Evolutionary conservation across 2,888 invertebrate species (phyloP).

Genomic region (Anodontia alba): DNA sequence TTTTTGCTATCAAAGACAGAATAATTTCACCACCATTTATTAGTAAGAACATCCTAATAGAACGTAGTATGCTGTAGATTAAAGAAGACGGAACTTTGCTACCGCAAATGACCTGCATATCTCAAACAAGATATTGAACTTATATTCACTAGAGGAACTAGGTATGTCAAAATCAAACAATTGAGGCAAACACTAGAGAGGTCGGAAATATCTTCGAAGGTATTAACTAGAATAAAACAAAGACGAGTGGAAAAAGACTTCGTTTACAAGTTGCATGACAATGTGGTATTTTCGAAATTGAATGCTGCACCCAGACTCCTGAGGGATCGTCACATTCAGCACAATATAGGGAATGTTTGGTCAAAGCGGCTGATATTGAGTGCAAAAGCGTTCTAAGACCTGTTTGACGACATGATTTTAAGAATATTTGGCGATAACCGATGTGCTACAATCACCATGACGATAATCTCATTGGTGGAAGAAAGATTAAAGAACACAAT

Average conservation of each 20-base stretch:
- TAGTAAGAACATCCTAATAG: too few relatives aligned
- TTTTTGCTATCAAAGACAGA: too few relatives aligned
- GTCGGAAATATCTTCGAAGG: too few relatives aligned
- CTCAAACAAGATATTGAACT: too few relatives aligned
- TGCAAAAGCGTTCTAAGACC: conserved; percentile 39
- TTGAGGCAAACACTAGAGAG: too few relatives aligned
- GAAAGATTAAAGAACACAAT: conserved; percentile 30
- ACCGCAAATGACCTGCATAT: too few relatives aligned
- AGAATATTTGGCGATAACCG: conserved; percentile 35
- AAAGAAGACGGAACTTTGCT: too few relatives aligned
- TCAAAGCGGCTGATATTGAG: conserved; percentile 29
- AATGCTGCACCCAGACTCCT: conserved; percentile 10
- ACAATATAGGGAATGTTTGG: conserved; percentile 13
- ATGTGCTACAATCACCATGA: conserved; percentile 10
- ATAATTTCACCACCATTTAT: too few relatives aligned
- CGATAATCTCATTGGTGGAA: background rate
- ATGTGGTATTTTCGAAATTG: conserved; percentile 13
- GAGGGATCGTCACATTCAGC: conserved; percentile 10
- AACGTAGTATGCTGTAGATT: too few relatives aligned
- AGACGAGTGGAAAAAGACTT: conserved; percentile 38
- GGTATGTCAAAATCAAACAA: too few relatives aligned
- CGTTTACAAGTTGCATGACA: conserved; percentile 27
- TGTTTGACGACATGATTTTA: conserved; percentile 36
- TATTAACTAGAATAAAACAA: conserved; percentile 8
- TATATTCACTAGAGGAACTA: too few relatives aligned